These are phyloP conservation scores for Dreissena rostriformis DNA, from an alignment of 1,140 invertebrate genomes.

Conservation along the genomic window DNA sequence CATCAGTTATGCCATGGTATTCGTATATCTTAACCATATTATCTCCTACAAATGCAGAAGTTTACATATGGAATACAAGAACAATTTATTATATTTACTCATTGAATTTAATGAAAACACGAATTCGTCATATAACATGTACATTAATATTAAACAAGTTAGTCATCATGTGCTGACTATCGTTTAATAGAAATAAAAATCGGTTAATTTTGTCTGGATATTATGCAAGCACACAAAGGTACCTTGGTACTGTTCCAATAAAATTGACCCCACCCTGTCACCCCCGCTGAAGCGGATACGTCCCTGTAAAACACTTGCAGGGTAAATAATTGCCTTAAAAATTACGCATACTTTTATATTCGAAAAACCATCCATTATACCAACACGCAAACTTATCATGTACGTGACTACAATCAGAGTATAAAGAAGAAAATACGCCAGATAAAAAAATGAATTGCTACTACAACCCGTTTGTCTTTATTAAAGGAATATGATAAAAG, in stretches of 20 bases:
- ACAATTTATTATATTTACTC: not conserved
- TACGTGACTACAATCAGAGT: not conserved
- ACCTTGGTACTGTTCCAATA: constrained; percentile 97
- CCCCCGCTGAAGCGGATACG: constrained; percentile 97
- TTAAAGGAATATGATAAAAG: not conserved
- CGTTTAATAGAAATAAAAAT: not conserved
- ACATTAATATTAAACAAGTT: not conserved
- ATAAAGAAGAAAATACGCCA: not conserved
- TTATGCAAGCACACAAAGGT: constrained; percentile 70
- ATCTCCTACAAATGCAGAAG: constrained; percentile 38
- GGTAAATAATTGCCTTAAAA: not conserved
- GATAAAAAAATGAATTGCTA: not conserved
- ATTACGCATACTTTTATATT: not conserved
- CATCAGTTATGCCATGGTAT: constrained; percentile 53
- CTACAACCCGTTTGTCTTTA: not conserved
- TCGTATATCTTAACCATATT: constrained; percentile 65
- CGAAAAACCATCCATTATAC: not conserved
- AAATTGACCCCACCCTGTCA: constrained; percentile 95
- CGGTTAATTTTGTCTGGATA: not conserved
- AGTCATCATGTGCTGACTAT: not conserved
- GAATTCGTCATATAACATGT: not conserved
- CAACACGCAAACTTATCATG: not conserved
- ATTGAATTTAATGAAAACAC: not conserved
- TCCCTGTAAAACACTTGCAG: constrained; percentile 87
- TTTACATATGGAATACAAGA: not conserved